phyloP scores from a whole-genome alignment of 1,140 invertebrate species.

The Drosophila ambigua region DNA sequence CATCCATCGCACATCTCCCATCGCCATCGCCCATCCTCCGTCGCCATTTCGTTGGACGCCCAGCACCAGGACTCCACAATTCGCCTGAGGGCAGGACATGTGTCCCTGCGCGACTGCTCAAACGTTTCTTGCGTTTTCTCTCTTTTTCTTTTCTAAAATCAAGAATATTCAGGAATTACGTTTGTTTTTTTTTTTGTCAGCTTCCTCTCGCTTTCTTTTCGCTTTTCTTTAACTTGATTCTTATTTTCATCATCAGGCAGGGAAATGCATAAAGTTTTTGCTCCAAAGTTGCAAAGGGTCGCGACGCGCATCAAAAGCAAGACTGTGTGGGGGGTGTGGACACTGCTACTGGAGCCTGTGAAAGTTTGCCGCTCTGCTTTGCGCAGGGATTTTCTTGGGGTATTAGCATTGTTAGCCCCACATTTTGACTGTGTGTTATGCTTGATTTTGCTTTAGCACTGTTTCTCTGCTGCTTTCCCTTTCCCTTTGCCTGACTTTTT shows the following conservation, averaged over 20 bases:
- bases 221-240: constrained; percentile 16
- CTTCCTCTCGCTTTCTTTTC: constrained; percentile 2
- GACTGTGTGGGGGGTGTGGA: constrained; percentile 5
- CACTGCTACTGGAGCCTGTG: constrained; percentile 32
- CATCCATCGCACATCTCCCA: background rate
- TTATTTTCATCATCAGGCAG: constrained; percentile 70
- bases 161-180: constrained; percentile 61
- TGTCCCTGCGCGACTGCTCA: constrained; percentile 50
- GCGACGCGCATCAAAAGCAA: constrained; percentile 18
- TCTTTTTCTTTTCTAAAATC: constrained; percentile 57
- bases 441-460: constrained; percentile 60
- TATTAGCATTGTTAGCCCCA: constrained; percentile 77
- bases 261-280: constrained; percentile 79
- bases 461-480: background rate
- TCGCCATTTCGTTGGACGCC: constrained; percentile 12
- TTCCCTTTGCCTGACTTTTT: constrained; percentile 26
- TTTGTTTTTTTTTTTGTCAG: constrained; percentile 16
- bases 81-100: constrained; percentile 63
- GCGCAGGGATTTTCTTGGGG: constrained; percentile 67
- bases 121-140: constrained; percentile 29
- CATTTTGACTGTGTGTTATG: constrained; percentile 66
- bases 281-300: constrained; percentile 77
- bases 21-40: constrained; percentile 3
- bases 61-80: constrained; percentile 22
- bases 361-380: constrained; percentile 69